A percentile compares a stretch with the other conserved stretches of the same genome.
phyloP scores from a whole-genome alignment of 2,113 vertebrate genomes.

The Corythoichthys haematopterus region DNA sequence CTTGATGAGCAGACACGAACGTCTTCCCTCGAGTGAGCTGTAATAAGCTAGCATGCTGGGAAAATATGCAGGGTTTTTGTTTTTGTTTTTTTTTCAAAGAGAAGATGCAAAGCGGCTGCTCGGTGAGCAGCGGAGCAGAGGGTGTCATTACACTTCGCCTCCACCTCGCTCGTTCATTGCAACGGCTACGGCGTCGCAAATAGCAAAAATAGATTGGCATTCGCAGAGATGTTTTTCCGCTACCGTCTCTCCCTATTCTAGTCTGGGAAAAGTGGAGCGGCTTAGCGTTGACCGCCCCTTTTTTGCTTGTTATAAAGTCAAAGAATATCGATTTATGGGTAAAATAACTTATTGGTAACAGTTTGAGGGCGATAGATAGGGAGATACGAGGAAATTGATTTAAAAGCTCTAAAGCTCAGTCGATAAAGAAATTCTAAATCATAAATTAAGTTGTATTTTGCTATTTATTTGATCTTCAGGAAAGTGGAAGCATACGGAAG shows the following conservation, averaged over 20 bases:
- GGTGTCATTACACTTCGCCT: neutral
- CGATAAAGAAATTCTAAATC: no score
- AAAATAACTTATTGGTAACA: neutral
- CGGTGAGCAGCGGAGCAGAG: neutral
- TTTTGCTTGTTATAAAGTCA: neutral
- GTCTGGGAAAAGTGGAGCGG: neutral
- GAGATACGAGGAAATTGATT: no score
- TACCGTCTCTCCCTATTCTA: neutral
- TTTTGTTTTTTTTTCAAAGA: neutral
- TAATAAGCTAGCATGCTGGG: slow-evolving; percentile 60
- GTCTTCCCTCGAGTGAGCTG: slow-evolving; percentile 35
- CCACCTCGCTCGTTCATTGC: neutral
- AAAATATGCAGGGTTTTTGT: slow-evolving; percentile 65
- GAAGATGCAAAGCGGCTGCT: slow-evolving; percentile 66
- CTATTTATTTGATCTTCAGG: no score
- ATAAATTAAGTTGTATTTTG: no score
- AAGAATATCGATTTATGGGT: neutral
- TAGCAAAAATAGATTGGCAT: neutral
- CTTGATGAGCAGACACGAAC: slow-evolving; percentile 10
- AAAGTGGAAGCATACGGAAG: no score
- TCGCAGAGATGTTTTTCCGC: neutral
- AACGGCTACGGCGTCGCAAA: neutral
- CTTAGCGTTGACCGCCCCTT: neutral
- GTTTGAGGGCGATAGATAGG: no score
- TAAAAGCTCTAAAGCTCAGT: no score